A percentile compares a stretch with the other conserved stretches of the same genome.
These are phyloP conservation scores for Rhagoletis pomonella DNA, from an alignment of 1,140 invertebrate genomes.

Conservation along the genomic window DNA sequence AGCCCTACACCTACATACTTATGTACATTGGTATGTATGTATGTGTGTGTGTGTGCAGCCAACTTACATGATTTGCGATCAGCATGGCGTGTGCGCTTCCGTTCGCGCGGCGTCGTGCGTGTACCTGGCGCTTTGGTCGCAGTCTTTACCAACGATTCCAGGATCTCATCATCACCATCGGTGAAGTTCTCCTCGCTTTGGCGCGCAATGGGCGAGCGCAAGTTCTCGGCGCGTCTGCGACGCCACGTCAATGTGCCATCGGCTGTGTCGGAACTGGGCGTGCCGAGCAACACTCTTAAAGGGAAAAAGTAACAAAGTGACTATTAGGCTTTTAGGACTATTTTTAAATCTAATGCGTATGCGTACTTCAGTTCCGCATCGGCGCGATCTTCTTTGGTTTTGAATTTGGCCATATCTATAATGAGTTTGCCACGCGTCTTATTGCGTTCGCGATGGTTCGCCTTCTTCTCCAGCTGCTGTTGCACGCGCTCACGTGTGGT, in stretches of 20 bases:
- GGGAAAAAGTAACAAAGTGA: not conserved
- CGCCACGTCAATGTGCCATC: slow-evolving; percentile 83
- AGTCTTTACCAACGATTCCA: slow-evolving; percentile 91
- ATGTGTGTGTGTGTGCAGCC: no score
- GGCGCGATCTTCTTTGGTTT: slow-evolving; percentile 85
- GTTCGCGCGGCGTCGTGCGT: slow-evolving; percentile 83
- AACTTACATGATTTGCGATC: slow-evolving; percentile 91
- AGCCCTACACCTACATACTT: not conserved
- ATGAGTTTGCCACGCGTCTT: slow-evolving; percentile 99
- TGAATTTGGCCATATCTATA: slow-evolving; percentile 84
- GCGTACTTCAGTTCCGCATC: slow-evolving; percentile 82
- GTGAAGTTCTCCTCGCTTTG: slow-evolving; percentile 79
- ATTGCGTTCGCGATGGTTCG: slow-evolving; percentile 94
- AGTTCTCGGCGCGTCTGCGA: slow-evolving; percentile 78
- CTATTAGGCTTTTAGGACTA: not conserved
- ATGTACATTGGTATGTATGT: not conserved
- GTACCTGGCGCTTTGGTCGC: slow-evolving; percentile 85
- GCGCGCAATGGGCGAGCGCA: slow-evolving; percentile 67
- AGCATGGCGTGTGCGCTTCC: slow-evolving; percentile 84
- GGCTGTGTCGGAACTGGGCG: slow-evolving; percentile 76
- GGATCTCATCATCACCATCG: slow-evolving; percentile 90
- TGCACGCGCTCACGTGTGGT: slow-evolving; percentile 97
- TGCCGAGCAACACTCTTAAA: slow-evolving; percentile 79
- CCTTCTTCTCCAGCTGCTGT: slow-evolving; percentile 97
- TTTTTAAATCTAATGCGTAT: slow-evolving; percentile 24